phyloP scores from a whole-genome alignment of 64 coral and sea anemone genomes.

The Anthopleura sola region DNA sequence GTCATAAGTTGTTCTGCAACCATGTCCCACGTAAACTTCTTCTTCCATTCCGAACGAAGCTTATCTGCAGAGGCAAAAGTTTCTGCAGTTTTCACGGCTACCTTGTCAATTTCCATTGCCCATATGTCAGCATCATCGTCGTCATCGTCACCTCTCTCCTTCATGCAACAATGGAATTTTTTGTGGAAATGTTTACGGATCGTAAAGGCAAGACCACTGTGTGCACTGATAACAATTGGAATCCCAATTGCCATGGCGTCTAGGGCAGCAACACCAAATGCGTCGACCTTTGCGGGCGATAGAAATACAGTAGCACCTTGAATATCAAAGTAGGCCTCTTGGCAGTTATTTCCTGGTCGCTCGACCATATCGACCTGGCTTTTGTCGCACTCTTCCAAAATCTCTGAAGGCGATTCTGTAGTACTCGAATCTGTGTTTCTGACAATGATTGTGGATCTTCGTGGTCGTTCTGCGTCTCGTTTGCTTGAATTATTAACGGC shows the following conservation, averaged over 20 bases:
- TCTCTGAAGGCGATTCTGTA: not conserved
- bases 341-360: not conserved
- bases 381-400: conserved; percentile 14
- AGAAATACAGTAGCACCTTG: conserved; percentile 56
- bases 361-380: not conserved
- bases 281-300: conserved; percentile 21
- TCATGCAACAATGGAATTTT: conserved; percentile 23
- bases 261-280: conserved; percentile 55
- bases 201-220: conserved; percentile 34
- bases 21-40: conserved; percentile 45
- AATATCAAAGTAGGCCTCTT: conserved; percentile 31
- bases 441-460: conserved; percentile 16
- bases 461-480: not conserved
- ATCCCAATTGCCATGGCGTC: conserved; percentile 58
- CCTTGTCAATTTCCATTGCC: conserved; percentile 40
- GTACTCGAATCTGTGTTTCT: conserved; percentile 24
- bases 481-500: conserved; percentile 19
- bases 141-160: not conserved
- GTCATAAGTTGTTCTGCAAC: conserved; percentile 19
- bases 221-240: conserved; percentile 46
- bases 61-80: conserved; percentile 27
- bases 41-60: conserved; percentile 42
- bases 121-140: conserved; percentile 32
- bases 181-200: conserved; percentile 32
- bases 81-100: conserved; percentile 29